Conservation (phyloP, 2,113 vertebrate species). For the Ia io region DNA sequence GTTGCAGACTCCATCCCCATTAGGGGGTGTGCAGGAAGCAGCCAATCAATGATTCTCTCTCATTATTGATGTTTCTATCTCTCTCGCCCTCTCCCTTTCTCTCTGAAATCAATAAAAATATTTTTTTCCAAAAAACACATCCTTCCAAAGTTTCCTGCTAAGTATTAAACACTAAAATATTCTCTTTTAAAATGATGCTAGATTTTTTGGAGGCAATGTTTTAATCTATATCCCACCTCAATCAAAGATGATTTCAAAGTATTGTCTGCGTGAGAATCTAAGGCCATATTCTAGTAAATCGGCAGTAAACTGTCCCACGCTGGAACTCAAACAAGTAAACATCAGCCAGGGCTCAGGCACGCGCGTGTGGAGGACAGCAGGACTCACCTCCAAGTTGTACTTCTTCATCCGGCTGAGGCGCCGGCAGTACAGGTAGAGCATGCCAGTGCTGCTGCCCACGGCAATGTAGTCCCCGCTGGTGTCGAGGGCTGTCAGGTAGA, state of each 20-base stretch:
- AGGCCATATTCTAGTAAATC: neutral
- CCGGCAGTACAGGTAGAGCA: constrained; percentile 97
- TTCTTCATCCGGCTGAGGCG: constrained; percentile 92
- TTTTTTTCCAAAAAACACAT: neutral
- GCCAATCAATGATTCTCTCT: too few relatives aligned
- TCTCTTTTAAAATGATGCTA: neutral
- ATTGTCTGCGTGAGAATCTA: neutral
- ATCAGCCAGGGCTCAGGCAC: accelerated
- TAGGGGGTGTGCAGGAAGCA: too few relatives aligned
- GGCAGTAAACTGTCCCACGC: accelerated
- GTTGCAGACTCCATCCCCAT: too few relatives aligned
- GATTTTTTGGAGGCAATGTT: neutral
- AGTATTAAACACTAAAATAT: neutral
- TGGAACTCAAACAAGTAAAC: neutral
- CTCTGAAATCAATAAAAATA: neutral
- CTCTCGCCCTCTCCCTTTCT: too few relatives aligned
- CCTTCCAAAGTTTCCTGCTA: neutral
- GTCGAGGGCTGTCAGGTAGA: constrained; percentile 96
- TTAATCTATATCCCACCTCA: neutral
- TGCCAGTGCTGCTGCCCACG: constrained; percentile 95
- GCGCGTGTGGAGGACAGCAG: neutral
- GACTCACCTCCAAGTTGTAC: constrained; percentile 93
- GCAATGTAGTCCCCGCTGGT: constrained; percentile 95
- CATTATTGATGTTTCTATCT: too few relatives aligned
- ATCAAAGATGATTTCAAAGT: neutral